A percentile compares a stretch with the other conserved stretches of the same genome.
Evolutionary conservation across 2,888 invertebrate genomes (phyloP).

Genomic region (Eupithecia tripunctaria): DNA sequence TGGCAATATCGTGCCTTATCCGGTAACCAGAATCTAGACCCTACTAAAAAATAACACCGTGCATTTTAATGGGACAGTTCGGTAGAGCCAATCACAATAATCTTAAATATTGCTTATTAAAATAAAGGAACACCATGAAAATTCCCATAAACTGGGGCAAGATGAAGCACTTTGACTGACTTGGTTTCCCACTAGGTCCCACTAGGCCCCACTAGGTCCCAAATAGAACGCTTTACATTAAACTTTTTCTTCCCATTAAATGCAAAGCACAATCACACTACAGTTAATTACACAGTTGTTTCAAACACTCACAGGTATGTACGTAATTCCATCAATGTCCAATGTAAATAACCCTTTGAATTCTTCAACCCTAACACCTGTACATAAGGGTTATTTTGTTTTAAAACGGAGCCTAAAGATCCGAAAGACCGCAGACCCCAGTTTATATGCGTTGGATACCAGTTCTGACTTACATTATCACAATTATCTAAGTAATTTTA

Average conservation of each 20-base stretch:
- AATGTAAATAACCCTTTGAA: neutral
- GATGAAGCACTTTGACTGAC: no score
- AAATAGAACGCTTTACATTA: no score
- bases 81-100: no score
- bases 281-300: constrained; percentile 42
- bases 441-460: constrained; percentile 37
- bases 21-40: no score
- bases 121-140: no score
- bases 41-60: no score
- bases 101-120: no score
- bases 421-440: constrained; percentile 32
- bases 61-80: no score
- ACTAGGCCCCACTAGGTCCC: no score
- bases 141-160: no score
- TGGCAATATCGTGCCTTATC: neutral
- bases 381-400: constrained; percentile 21
- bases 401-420: constrained; percentile 8
- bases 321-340: constrained; percentile 30
- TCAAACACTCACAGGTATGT: constrained; percentile 20
- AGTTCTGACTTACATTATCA: constrained; percentile 32
- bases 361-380: constrained; percentile 1
- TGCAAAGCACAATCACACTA: constrained; percentile 33
- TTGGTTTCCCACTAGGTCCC: no score
- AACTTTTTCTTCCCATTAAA: neutral
- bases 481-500: constrained; percentile 32